Percentiles rank a stretch among this genome's conserved stretches.
Conservation (phyloP, 2,888 invertebrate species). For the Agrilus biguttatus region DNA sequence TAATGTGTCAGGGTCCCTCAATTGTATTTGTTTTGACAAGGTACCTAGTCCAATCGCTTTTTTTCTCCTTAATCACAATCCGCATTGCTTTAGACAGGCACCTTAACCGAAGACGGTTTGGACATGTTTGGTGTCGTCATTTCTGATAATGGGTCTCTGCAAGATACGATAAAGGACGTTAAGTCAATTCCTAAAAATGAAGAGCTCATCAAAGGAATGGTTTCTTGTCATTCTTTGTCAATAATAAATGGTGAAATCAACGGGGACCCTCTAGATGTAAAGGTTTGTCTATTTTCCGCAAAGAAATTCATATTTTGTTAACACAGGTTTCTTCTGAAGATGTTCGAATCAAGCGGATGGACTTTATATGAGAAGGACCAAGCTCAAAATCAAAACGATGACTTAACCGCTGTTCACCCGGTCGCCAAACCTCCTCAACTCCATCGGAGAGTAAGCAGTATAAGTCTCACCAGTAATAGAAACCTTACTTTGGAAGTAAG, state of each 20-base stretch:
- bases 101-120: conserved; percentile 88
- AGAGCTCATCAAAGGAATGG: conserved; percentile 55
- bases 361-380: conserved; percentile 62
- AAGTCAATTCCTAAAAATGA: conserved; percentile 12
- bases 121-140: conserved; percentile 92
- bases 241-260: conserved; percentile 69
- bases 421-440: conserved; percentile 1
- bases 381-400: conserved; percentile 63
- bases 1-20: conserved; percentile 80
- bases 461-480: neutral
- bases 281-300: conserved; percentile 33
- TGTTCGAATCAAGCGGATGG: conserved; percentile 94
- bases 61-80: neutral
- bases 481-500: conserved; percentile 1
- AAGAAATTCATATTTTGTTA: neutral
- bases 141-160: conserved; percentile 16
- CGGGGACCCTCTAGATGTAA: conserved; percentile 90
- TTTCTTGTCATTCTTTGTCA: conserved; percentile 84
- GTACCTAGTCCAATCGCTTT: conserved; percentile 27
- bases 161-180: conserved; percentile 17
- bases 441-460: conserved; percentile 3
- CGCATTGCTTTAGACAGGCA: conserved; percentile 60
- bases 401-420: conserved; percentile 58
- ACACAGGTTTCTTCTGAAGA: conserved; percentile 34
- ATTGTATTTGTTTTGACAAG: conserved; percentile 86